phyloP scores from a whole-genome alignment of 2,797 vertebrate genomes.

The Eutrigla gurnardus region DNA sequence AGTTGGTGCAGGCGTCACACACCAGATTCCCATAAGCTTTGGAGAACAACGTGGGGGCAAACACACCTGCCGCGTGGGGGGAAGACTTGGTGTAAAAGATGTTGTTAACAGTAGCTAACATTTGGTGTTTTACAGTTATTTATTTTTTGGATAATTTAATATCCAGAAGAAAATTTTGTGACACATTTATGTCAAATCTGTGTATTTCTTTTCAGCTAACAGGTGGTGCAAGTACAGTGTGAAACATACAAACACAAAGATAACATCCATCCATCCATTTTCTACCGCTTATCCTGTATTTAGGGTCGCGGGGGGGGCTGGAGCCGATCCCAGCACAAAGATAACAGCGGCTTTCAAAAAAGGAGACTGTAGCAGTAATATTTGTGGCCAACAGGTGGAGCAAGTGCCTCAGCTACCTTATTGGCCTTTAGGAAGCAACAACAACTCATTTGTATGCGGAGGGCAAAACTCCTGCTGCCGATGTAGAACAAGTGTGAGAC shows the following conservation, averaged over 20 bases:
- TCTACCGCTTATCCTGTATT: too few relatives aligned
- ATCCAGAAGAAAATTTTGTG: background rate
- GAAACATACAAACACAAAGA: background rate
- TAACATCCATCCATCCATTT: too few relatives aligned
- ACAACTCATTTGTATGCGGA: background rate
- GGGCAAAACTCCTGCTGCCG: background rate
- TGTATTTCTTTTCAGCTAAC: background rate
- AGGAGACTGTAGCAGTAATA: background rate
- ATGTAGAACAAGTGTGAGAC: background rate
- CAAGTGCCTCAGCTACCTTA: background rate
- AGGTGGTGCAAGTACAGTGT: background rate
- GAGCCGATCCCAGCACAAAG: too few relatives aligned
- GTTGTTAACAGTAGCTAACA: background rate
- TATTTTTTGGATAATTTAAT: background rate
- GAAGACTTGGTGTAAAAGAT: conserved; percentile 1
- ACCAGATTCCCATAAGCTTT: conserved; percentile 91
- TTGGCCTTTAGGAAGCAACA: background rate
- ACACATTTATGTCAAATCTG: background rate
- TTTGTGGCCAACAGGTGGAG: conserved; percentile 1
- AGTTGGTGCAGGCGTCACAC: conserved; percentile 87
- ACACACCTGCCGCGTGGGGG: conserved; percentile 82
- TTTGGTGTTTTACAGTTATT: background rate
- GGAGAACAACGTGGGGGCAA: conserved; percentile 92
- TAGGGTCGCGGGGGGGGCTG: too few relatives aligned
- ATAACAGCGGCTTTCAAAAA: background rate